Percentiles rank a stretch among this genome's conserved stretches.
Evolutionary conservation across 2,797 vertebrate genomes (phyloP).

Genomic region (Gymnopithys bicolor): DNA sequence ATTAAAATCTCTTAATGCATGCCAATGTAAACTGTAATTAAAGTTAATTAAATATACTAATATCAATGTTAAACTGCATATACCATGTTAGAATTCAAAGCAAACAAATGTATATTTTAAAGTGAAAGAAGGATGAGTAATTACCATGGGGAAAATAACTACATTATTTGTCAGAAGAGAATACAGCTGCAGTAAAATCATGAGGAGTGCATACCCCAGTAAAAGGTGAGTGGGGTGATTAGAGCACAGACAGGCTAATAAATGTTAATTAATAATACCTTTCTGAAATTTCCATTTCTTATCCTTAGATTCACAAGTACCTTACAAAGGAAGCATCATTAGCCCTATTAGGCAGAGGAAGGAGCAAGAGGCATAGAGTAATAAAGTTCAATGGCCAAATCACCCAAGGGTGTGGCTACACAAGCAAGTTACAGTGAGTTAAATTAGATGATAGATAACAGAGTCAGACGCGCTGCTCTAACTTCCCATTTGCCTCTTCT

Average conservation of each 20-base stretch:
- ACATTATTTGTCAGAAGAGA: background rate
- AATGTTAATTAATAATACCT: slow-evolving; percentile 5
- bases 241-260: background rate
- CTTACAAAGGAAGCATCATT: slow-evolving; percentile 3
- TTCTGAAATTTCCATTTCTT: slow-evolving; percentile 30
- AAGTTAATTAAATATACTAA: background rate
- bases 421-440: background rate
- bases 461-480: background rate
- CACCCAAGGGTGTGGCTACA: background rate
- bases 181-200: background rate
- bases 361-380: background rate
- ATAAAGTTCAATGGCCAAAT: background rate
- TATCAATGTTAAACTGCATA: background rate
- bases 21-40: background rate
- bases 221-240: background rate
- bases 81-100: background rate
- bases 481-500: slow-evolving; percentile 14
- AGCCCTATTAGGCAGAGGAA: slow-evolving; percentile 4
- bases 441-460: background rate
- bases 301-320: background rate
- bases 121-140: background rate
- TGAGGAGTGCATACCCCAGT: background rate
- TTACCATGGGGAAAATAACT: background rate
- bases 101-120: background rate
- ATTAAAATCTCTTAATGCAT: background rate